Conservation (phyloP, 2,113 vertebrate genomes). For the Chloropsis cyanopogon region DNA sequence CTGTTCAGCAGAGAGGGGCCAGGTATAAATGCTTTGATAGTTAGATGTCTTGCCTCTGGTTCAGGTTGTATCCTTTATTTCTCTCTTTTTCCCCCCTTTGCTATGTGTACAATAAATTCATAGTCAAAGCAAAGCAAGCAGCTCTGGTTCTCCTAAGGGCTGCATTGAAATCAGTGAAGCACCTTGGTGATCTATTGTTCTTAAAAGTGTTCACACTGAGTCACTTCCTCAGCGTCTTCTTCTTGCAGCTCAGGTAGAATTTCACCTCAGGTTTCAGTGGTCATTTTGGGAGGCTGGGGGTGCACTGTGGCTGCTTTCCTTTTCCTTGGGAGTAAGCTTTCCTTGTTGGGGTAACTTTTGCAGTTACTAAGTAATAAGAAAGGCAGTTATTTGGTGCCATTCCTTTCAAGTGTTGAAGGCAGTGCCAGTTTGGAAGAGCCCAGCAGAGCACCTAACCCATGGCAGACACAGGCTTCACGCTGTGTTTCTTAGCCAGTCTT, state of each 20-base stretch:
- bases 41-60: background rate
- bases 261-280: background rate
- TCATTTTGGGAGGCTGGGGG: background rate
- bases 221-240: constrained; percentile 21
- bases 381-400: background rate
- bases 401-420: background rate
- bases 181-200: constrained; percentile 43
- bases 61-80: background rate
- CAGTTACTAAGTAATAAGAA: background rate
- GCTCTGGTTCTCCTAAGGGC: constrained; percentile 2
- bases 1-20: background rate
- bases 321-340: background rate
- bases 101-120: background rate
- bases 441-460: background rate
- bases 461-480: background rate
- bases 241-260: background rate
- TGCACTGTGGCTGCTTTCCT: background rate
- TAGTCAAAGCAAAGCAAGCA: background rate
- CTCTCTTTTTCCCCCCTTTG: accelerated
- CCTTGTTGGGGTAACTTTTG: background rate
- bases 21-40: background rate
- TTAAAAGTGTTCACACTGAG: constrained; percentile 15
- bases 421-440: background rate
- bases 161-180: constrained; percentile 33
- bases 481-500: background rate